Conservation (phyloP, 2,797 vertebrate species). For the Fundulus diaphanus region DNA sequence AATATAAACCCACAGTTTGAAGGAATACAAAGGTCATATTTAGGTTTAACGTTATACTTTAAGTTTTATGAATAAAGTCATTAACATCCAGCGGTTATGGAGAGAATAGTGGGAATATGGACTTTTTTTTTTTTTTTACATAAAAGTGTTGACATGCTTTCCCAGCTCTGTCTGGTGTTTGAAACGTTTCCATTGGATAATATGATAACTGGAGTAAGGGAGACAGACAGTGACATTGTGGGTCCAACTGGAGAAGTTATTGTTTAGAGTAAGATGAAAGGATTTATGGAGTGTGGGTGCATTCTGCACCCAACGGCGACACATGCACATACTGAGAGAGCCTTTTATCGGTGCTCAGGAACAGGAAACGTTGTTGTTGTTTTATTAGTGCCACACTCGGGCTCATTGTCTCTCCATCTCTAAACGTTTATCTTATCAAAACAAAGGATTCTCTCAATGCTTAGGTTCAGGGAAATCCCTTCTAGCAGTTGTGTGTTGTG, state of each 20-base stretch:
- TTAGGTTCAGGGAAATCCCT: slow-evolving; percentile 67
- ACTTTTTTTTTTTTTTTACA: neutral
- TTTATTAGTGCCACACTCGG: slow-evolving; percentile 37
- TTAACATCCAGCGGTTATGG: neutral
- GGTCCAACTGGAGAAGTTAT: neutral
- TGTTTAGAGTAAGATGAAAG: neutral
- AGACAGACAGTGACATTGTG: slow-evolving; percentile 4
- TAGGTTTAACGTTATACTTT: slow-evolving; percentile 7
- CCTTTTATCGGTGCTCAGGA: slow-evolving; percentile 30
- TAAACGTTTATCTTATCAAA: slow-evolving; percentile 71
- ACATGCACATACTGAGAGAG: slow-evolving; percentile 8
- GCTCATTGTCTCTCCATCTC: slow-evolving; percentile 41
- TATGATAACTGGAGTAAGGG: neutral
- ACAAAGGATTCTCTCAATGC: slow-evolving; percentile 74
- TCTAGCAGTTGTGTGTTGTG: slow-evolving; percentile 56
- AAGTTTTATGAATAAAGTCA: neutral
- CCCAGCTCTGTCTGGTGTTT: neutral
- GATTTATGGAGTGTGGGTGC: slow-evolving; percentile 4
- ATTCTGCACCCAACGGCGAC: slow-evolving; percentile 7
- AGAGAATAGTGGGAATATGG: slow-evolving; percentile 4
- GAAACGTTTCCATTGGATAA: slow-evolving; percentile 16
- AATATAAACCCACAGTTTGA: neutral
- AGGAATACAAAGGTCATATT: neutral
- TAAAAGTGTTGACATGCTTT: neutral
- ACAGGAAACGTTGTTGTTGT: slow-evolving; percentile 31